Evolutionary conservation across 1,140 invertebrate species (phyloP), one percentile per base, ranked within the genome.

Genomic region (Bactericera cockerelli): DNA sequence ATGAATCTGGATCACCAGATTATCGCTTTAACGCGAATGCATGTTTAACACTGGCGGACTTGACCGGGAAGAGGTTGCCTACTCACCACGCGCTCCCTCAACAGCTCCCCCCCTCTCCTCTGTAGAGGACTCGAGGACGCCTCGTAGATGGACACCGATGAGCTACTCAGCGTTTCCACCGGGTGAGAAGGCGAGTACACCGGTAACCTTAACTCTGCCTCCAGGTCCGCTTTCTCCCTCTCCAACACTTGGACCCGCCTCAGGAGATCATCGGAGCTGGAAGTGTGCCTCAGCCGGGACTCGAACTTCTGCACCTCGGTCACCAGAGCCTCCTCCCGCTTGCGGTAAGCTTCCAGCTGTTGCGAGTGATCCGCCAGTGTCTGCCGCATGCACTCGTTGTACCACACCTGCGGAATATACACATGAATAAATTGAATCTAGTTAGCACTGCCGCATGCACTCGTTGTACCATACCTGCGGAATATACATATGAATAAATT

Each of bases 351-450:
- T 38, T 87, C 81, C 60, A 89, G 72, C 64, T 87, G 79, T 21
- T 76, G 73, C 59, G 88, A 83, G 68, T 87, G 87, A 55, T 87
- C 85, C 22, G 80, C 77, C 6, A 81, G 68, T 14, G 86, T 75
- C 38, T 77, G 75, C 28, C 76, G 79, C 8, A 58, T 53, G 26
- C 22, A 26, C 21, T 59, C 8, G 56, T 62, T 62, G 33, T 59
- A 60, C 58, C 57, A 61, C 16, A 61, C 54, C 36, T 61, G 11
- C n/a, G n/a, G n/a, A n/a, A n/a, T n/a, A n/a, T n/a, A n/a, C n/a
- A n/a, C n/a, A n/a, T n/a, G n/a, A n/a, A n/a, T n/a, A n/a, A n/a
- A n/a, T n/a, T n/a, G n/a, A n/a, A n/a, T n/a, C n/a, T n/a, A n/a
- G n/a, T n/a, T n/a, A n/a, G n/a, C n/a, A n/a, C n/a, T n/a, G n/a